Evolutionary conservation across 2,113 vertebrate species (phyloP).

Genomic region (Notothenia rossii): DNA sequence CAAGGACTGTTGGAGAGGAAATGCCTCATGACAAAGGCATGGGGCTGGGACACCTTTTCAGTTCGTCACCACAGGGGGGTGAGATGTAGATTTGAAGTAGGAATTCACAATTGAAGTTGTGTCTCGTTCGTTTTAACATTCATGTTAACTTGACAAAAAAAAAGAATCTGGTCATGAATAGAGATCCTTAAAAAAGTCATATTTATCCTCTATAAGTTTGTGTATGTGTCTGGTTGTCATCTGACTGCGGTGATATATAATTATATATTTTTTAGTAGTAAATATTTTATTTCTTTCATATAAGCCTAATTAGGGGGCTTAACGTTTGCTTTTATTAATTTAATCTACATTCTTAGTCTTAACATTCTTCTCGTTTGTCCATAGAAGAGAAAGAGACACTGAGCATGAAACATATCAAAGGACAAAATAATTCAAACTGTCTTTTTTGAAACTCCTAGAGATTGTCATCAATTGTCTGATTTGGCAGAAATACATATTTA

Average conservation of each 20-base stretch:
- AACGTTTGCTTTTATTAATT: no score
- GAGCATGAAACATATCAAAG: not conserved
- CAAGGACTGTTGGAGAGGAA: slow-evolving; percentile 31
- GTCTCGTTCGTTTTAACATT: slow-evolving; percentile 2
- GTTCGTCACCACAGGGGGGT: slow-evolving; percentile 18
- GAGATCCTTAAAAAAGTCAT: slow-evolving; percentile 22
- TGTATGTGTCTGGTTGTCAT: not conserved
- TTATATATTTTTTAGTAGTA: not conserved
- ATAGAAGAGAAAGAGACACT: no score
- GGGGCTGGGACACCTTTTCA: slow-evolving; percentile 21
- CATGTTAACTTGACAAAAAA: not conserved
- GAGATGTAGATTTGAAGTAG: slow-evolving; percentile 15
- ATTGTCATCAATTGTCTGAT: not conserved
- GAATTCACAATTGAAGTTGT: slow-evolving; percentile 22
- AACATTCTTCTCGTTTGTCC: no score
- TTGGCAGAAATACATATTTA: not conserved
- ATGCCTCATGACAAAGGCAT: slow-evolving; percentile 43
- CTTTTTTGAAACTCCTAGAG: not conserved
- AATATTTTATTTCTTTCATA: no score
- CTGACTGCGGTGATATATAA: not conserved
- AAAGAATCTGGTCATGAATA: slow-evolving; percentile 9
- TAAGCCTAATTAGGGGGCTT: no score
- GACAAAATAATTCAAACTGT: not conserved
- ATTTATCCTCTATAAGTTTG: not conserved
- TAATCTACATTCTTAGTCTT: no score